Conservation (phyloP, 2,888 invertebrate species). For the Oegoconia quadripuncta region DNA sequence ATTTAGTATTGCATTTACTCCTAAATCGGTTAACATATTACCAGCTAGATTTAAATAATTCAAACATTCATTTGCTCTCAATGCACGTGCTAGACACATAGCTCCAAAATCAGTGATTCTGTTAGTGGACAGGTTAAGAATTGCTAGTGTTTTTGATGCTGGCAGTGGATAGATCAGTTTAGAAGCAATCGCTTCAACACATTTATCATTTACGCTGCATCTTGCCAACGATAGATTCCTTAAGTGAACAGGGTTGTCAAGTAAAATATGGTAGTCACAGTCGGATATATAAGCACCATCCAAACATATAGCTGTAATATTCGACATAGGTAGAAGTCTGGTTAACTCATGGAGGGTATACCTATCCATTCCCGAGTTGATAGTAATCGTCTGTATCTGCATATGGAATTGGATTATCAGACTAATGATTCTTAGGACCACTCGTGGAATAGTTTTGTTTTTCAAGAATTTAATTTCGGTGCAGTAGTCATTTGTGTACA, state of each 20-base stretch:
- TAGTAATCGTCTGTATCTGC: constrained; percentile 29
- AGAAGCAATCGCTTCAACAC: constrained; percentile 33
- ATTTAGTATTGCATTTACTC: constrained; percentile 33
- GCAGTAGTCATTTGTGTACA: constrained; percentile 37
- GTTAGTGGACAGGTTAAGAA: constrained; percentile 51
- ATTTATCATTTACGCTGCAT: constrained; percentile 43
- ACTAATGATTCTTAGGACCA: constrained; percentile 37
- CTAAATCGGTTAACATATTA: constrained; percentile 46
- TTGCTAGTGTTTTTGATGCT: constrained; percentile 35
- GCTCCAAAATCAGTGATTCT: constrained; percentile 48
- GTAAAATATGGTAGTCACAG: constrained; percentile 40
- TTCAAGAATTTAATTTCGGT: constrained; percentile 38
- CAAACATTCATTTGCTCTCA: constrained; percentile 45
- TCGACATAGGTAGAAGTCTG: constrained; percentile 32
- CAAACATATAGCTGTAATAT: constrained; percentile 48
- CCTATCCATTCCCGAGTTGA: constrained; percentile 35
- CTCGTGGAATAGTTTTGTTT: constrained; percentile 35
- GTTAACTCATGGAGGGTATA: constrained; percentile 39
- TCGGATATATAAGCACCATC: constrained; percentile 35
- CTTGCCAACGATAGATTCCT: constrained; percentile 42
- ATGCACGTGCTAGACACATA: constrained; percentile 31
- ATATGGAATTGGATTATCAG: constrained; percentile 37
- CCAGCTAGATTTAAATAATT: constrained; percentile 47
- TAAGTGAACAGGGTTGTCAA: constrained; percentile 30
- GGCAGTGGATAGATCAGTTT: constrained; percentile 31